These are phyloP conservation scores for Archivesica marissinica DNA, from an alignment of 1,140 invertebrate genomes.

Conservation along the genomic window DNA sequence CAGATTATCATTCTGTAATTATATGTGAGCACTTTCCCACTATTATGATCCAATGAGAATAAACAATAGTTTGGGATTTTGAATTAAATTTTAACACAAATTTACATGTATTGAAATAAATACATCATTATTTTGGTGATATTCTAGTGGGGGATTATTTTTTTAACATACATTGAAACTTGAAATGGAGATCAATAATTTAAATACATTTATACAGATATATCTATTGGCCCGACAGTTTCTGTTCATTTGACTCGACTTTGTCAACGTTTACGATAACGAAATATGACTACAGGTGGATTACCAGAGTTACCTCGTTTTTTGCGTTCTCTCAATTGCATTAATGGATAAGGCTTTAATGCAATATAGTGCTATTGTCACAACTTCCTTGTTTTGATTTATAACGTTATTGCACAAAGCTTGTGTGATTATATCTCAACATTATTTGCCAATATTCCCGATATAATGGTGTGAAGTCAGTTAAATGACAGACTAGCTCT, in stretches of 20 bases:
- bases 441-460: conserved; percentile 18
- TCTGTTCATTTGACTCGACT: conserved; percentile 17
- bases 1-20: too few relatives aligned
- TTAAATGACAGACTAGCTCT: too few relatives aligned
- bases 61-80: too few relatives aligned
- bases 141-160: not conserved
- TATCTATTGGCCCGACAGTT: conserved; percentile 21
- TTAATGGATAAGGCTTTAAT: not conserved
- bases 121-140: conserved; percentile 23
- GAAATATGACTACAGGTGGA: not conserved
- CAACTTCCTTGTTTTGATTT: not conserved
- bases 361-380: not conserved
- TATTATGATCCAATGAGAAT: too few relatives aligned
- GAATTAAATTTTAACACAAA: too few relatives aligned
- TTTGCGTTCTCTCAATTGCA: not conserved
- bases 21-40: too few relatives aligned
- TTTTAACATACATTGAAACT: not conserved
- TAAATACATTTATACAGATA: conserved; percentile 26
- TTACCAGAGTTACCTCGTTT: not conserved
- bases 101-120: too few relatives aligned
- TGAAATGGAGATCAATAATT: conserved; percentile 27
- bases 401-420: not conserved
- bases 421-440: conserved; percentile 3
- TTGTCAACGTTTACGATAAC: not conserved
- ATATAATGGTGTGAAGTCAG: too few relatives aligned